A percentile compares a stretch with the other conserved stretches of the same genome.
These are phyloP conservation scores for Dasyprocta punctata DNA, from an alignment of 2,113 vertebrate genomes.

Conservation along the genomic window DNA sequence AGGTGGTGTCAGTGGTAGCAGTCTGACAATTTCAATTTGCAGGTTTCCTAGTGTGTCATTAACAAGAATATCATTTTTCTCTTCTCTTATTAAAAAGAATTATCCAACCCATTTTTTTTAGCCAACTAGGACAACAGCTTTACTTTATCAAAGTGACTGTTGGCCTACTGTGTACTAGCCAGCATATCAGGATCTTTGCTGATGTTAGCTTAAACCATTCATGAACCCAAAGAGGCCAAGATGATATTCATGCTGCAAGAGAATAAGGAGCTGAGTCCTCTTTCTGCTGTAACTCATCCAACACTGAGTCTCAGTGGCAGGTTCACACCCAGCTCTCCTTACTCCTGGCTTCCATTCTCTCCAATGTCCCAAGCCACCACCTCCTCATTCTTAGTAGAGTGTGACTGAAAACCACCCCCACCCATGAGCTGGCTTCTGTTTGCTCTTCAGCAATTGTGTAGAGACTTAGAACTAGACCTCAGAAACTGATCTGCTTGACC, in stretches of 20 bases:
- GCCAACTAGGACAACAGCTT: conserved; percentile 12
- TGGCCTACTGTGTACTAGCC: not conserved
- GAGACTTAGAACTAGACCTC: not conserved
- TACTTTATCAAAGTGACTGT: not conserved
- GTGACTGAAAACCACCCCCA: not conserved
- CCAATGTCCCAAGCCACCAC: not conserved
- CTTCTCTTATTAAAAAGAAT: not conserved
- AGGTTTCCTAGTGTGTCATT: conserved; percentile 26
- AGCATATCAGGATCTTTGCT: not conserved
- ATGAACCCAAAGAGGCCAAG: not conserved
- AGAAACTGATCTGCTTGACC: not conserved
- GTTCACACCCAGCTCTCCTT: not conserved
- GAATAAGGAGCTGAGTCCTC: not conserved
- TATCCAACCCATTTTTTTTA: not conserved
- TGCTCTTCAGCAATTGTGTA: not conserved
- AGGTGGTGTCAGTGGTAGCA: not conserved
- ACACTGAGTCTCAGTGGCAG: not conserved
- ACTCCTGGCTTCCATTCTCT: not conserved
- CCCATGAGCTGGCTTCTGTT: not conserved
- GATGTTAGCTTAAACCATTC: not conserved
- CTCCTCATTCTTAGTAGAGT: not conserved
- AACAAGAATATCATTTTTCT: conserved; percentile 4
- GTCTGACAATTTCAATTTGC: conserved; percentile 12
- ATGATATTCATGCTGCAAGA: not conserved
- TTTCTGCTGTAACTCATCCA: not conserved